phyloP scores from a whole-genome alignment of 2,113 vertebrate species.

The Cochlearius cochlearius region DNA sequence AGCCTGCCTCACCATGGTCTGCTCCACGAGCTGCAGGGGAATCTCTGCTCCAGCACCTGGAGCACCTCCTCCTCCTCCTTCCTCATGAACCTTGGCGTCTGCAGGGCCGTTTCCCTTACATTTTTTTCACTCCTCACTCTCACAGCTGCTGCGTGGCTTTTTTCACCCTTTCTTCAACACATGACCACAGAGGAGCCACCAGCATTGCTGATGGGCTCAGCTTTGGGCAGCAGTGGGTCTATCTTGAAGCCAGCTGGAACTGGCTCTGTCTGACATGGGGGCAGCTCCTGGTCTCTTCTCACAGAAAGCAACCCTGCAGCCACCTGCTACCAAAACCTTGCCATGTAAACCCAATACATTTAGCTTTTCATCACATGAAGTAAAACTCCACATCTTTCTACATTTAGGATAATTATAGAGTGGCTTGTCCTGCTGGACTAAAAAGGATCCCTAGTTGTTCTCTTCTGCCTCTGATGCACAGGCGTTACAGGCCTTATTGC shows the following conservation, averaged over 20 bases:
- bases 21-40: not conserved
- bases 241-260: not conserved
- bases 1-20: not conserved
- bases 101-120: not conserved
- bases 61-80: not conserved
- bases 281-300: not conserved
- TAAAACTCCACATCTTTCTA: not conserved
- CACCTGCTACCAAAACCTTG: not conserved
- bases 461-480: not conserved
- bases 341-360: not conserved
- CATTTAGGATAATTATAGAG: not conserved
- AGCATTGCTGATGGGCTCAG: fast-evolving
- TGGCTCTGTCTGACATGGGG: fast-evolving
- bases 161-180: not conserved
- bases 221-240: not conserved
- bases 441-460: not conserved
- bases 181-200: not conserved
- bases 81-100: not conserved
- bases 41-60: not conserved
- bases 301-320: not conserved
- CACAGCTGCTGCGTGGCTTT: fast-evolving
- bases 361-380: not conserved
- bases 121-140: not conserved
- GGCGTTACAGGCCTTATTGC: not conserved
- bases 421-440: fast-evolving